A percentile compares a stretch with the other conserved stretches of the same genome.
These are phyloP conservation scores for Sylvilagus floridanus DNA, from an alignment of 2,797 vertebrate genomes.

Conservation along the genomic window DNA sequence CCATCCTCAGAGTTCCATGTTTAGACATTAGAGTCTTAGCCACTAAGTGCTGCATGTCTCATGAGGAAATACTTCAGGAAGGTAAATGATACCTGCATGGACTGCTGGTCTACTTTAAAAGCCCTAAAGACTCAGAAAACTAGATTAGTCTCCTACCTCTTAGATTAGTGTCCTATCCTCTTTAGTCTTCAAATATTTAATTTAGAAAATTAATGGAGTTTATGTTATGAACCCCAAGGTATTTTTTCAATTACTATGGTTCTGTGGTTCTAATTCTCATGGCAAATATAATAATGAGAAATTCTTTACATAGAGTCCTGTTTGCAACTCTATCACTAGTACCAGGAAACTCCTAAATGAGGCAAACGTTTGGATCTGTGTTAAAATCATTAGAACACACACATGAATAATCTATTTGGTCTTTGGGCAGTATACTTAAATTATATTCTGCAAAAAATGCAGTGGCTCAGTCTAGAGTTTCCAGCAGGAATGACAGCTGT, in stretches of 20 bases:
- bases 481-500: constrained; percentile 18
- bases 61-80: neutral
- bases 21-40: neutral
- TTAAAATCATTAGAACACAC: constrained; percentile 1
- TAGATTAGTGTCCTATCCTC: neutral
- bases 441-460: constrained; percentile 27
- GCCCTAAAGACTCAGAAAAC: neutral
- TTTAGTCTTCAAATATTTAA: constrained; percentile 37
- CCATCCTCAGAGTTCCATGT: neutral
- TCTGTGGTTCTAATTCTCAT: constrained; percentile 30
- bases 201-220: constrained; percentile 46
- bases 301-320: neutral
- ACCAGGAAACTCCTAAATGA: neutral
- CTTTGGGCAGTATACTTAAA: constrained; percentile 48
- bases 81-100: neutral
- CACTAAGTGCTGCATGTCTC: neutral
- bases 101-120: neutral
- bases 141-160: neutral
- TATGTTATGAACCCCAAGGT: neutral
- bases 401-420: constrained; percentile 29
- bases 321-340: neutral
- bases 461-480: neutral
- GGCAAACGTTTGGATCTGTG: neutral
- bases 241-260: constrained; percentile 13
- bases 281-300: constrained; percentile 42